These are phyloP conservation scores for Chelon auratus DNA, from an alignment of 2,797 vertebrate species.

Conservation along the genomic window DNA sequence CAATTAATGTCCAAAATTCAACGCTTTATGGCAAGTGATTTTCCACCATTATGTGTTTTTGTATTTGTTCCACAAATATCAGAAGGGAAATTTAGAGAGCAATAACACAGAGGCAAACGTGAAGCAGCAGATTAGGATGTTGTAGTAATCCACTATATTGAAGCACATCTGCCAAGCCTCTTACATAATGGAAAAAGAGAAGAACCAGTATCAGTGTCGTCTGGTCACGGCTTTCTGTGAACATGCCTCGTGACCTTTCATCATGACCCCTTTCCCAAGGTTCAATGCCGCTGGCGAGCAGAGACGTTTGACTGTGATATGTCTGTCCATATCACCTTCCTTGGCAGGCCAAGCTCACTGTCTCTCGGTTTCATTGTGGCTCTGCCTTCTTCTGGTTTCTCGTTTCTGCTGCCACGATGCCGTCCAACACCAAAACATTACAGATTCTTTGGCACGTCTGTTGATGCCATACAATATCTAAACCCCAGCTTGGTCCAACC, in stretches of 20 bases:
- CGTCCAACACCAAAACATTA: conserved; percentile 49
- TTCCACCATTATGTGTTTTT: not conserved
- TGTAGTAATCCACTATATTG: conserved; percentile 21
- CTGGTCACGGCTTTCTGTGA: conserved; percentile 42
- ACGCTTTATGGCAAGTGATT: not conserved
- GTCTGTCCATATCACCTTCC: conserved; percentile 52
- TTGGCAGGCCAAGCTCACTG: conserved; percentile 35
- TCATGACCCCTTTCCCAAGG: conserved; percentile 52
- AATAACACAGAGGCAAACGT: not conserved
- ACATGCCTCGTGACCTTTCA: conserved; percentile 54
- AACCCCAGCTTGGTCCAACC: conserved; percentile 4
- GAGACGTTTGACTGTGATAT: conserved; percentile 55
- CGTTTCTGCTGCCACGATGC: conserved; percentile 58
- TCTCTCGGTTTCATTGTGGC: conserved; percentile 60
- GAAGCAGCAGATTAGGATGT: conserved; percentile 17
- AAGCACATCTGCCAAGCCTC: conserved; percentile 19
- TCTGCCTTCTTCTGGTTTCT: conserved; percentile 56
- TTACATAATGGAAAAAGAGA: conserved; percentile 58
- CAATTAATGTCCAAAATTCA: not conserved
- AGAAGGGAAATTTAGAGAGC: not conserved
- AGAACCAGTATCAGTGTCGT: conserved; percentile 25
- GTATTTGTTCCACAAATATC: not conserved
- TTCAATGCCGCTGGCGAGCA: conserved; percentile 45
- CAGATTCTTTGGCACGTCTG: conserved; percentile 54
- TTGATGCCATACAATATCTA: conserved; percentile 11